Evolutionary conservation across 2,888 invertebrate species (phyloP).

Genomic region (Eupithecia exiguata): DNA sequence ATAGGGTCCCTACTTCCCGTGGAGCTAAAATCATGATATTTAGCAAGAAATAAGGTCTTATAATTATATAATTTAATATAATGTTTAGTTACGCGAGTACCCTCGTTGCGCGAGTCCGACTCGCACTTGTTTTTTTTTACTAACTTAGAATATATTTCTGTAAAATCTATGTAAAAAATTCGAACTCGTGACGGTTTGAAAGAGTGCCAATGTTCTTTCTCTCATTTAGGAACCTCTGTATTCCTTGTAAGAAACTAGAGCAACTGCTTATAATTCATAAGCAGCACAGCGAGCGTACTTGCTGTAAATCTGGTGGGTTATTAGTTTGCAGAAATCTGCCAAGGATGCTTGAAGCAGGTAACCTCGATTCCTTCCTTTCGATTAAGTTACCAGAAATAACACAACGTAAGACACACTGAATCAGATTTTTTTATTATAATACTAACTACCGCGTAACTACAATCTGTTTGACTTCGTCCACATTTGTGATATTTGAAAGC

Average conservation of each 20-base stretch:
- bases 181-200: background rate
- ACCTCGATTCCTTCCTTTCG: background rate
- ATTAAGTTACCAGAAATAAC: background rate
- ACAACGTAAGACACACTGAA: background rate
- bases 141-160: background rate
- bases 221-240: background rate
- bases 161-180: background rate
- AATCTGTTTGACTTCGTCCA: too few species aligned
- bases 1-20: too few species aligned
- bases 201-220: background rate
- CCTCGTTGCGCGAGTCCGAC: too few species aligned
- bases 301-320: slow-evolving; percentile 31
- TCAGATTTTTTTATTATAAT: background rate
- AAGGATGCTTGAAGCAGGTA: slow-evolving; percentile 9
- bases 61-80: too few species aligned
- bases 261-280: slow-evolving; percentile 3
- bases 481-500: too few species aligned
- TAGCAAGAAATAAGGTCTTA: too few species aligned
- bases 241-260: background rate
- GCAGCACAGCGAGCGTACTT: slow-evolving; percentile 15
- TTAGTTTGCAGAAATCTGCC: slow-evolving; percentile 27
- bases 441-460: too few species aligned
- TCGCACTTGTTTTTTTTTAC: too few species aligned
- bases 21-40: too few species aligned
- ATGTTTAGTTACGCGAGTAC: too few species aligned